These are phyloP conservation scores for Nephrotoma flavescens DNA, from an alignment of 2,888 invertebrate genomes.

Conservation along the genomic window DNA sequence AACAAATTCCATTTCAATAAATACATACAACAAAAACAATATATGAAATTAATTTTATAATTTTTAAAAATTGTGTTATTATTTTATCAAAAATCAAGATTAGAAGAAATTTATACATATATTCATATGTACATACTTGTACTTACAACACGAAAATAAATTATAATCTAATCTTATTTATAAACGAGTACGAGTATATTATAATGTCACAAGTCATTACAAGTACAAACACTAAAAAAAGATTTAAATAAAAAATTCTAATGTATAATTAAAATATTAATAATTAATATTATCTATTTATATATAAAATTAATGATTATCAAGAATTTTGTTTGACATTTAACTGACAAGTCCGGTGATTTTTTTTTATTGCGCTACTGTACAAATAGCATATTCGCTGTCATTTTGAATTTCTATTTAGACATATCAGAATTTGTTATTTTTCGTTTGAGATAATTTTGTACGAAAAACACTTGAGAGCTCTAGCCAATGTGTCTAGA, in stretches of 20 bases:
- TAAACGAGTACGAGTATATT: neutral
- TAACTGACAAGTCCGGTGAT: neutral
- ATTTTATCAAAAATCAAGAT: neutral
- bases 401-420: neutral
- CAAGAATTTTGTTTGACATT: neutral
- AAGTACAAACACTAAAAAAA: neutral
- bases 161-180: neutral
- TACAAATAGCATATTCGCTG: neutral
- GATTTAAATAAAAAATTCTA: neutral
- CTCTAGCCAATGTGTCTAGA: neutral
- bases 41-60: neutral
- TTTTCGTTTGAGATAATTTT: neutral
- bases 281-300: neutral
- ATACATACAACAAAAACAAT: neutral
- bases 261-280: neutral
- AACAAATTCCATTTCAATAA: neutral
- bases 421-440: neutral
- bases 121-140: neutral
- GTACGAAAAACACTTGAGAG: neutral
- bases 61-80: neutral
- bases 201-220: neutral
- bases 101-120: neutral
- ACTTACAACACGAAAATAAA: neutral
- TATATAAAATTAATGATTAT: neutral
- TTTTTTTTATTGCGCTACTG: neutral